Evolutionary conservation across 2,797 vertebrate species (phyloP), one percentile per base, ranked within the genome.

Genomic region (Lophotriccus pileatus): DNA sequence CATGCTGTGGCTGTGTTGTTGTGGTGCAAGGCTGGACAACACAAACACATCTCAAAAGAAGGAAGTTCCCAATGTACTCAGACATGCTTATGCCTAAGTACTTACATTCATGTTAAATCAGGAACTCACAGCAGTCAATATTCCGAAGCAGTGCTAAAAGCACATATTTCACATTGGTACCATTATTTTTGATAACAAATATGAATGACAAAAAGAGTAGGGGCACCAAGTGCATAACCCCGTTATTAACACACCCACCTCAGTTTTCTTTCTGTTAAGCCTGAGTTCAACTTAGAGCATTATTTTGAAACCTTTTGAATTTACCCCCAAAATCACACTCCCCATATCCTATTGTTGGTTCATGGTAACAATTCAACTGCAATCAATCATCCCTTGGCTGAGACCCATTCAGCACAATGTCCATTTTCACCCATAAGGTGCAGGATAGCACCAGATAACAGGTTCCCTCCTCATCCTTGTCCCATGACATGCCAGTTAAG

Each of bases 401-500:
- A 12, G n/a, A 12, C 20, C 16, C 3, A 0, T 68, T 77, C 15
- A 46, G 41, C 11, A 44, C 24, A 25, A 84, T 68, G 19, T 34
- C 30, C 14, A 3, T 86, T 90, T 84, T 66, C 22, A 72, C 8
- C 24, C 43, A 10, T 34, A 27, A 46, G 20, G 27, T 49, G 23
- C 41, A 95, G 53, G 30, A 49, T 34, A 87, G 23, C 1, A 1
- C 60, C 27, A 72, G 75, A 28, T 27, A 59, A 17, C 18, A 75
- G n/a, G 34, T 47, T 3, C 13, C 15, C 14, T 19, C 52, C 23
- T 41, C 0, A 0, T 52, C 16, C 25, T 67, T 84, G 60, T 11
- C 12, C 43, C 0, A 0, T 30, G 49, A 10, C 2, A 2, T 74
- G 9, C 36, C 56, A 69, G 27, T 60, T 44, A 32, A 6, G 7